phyloP scores from a whole-genome alignment of 2,888 invertebrate genomes.

The Bimastos eiseni region DNA sequence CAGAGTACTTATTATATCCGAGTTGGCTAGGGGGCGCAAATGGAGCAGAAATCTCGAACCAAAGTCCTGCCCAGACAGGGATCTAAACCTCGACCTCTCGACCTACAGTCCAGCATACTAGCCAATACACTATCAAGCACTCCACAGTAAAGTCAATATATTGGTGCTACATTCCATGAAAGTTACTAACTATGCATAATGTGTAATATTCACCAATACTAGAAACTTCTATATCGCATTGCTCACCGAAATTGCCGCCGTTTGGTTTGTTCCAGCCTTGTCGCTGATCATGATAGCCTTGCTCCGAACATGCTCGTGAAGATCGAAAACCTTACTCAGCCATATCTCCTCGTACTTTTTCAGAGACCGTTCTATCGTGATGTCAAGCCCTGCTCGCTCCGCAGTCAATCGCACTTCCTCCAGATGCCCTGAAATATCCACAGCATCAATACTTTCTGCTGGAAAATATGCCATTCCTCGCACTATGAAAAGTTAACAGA shows the following conservation, averaged over 20 bases:
- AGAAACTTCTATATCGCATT: neutral
- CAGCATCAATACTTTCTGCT: neutral
- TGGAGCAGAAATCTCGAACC: no score
- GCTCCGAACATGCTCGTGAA: slow-evolving; percentile 49
- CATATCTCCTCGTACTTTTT: slow-evolving; percentile 63
- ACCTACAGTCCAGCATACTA: no score
- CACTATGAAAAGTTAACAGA: no score
- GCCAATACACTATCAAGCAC: no score
- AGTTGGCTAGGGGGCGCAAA: no score
- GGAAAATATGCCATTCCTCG: no score
- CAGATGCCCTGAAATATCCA: slow-evolving; percentile 53
- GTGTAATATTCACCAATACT: neutral
- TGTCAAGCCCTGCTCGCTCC: slow-evolving; percentile 60
- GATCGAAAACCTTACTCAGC: slow-evolving; percentile 61
- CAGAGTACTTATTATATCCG: no score
- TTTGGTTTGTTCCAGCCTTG: neutral
- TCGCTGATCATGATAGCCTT: slow-evolving; percentile 9
- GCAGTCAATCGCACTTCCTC: slow-evolving; percentile 62
- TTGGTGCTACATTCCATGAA: neutral
- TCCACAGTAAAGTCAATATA: neutral
- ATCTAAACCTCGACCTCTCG: no score
- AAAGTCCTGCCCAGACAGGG: no score
- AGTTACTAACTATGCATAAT: neutral
- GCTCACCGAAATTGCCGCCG: neutral
- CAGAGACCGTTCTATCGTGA: slow-evolving; percentile 59